Base-by-base conservation (phyloP, 1,140 invertebrate species). In the Pentalonia nigronervosa region DNA sequence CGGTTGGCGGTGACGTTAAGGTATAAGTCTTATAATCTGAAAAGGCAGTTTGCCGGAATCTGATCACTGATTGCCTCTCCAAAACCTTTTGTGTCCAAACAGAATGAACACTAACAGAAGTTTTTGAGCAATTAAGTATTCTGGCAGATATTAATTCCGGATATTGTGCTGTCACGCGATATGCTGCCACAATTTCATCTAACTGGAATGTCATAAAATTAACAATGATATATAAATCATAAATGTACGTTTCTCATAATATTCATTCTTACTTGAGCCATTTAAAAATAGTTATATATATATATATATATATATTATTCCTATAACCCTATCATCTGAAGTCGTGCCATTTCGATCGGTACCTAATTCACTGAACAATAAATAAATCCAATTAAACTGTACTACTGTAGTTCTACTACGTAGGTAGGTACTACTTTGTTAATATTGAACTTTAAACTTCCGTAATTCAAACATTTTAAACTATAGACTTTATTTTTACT, bases 41-140 rank as follows among this genome's bases (percentile, higher is more conserved):
- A 48, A 96, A 94, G 94, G 97, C 96, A 48, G 96, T 95, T 90
- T 96, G 95, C 9, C 95, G 94, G 94, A 96, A 97, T 94, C 96
- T 96, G n/a, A 96, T 96, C 30, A 95, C 96, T 81, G 95, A 95
- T 6, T 95, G 95, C 92, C 96, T 96, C 93, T 97, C 97, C 30
- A 97, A 94, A 94, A 97, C 97, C 76, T 96, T 95, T 91, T 97
- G 96, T 0, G 96, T 95, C 97, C 97, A 97, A 87, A 94, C 95
- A n/a, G 95, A 95, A 91, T 95, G 94, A 45, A 96, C 94, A 9
- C 94, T 95, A 20, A 95, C 94, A 21, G 94, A 94, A 94, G 94
- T 41, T 95, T 94, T 60, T 94, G 95, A 20, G 95, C 95, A 67
- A 94, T 86, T 34, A 11, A 86, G 67, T 84, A 93, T 93, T 93